A percentile compares a stretch with the other conserved stretches of the same genome.
These are phyloP conservation scores for Haliclystus octoradiatus DNA, from an alignment of 30 jellyfish, hydroid and myxozoan species.

Conservation along the genomic window DNA sequence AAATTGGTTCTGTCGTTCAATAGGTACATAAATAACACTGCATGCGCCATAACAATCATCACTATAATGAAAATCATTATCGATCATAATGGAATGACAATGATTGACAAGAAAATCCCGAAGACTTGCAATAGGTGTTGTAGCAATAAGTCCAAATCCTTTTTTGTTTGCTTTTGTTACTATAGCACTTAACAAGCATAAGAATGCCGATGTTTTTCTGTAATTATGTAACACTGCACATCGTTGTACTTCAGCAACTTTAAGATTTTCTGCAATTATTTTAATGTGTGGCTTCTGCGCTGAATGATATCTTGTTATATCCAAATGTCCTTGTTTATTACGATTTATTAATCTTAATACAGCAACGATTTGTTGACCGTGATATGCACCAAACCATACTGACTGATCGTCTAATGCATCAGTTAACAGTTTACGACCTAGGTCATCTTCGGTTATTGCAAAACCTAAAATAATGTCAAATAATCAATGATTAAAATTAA, in stretches of 20 bases:
- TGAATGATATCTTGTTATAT: conserved; percentile 48
- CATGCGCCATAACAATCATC: conserved; percentile 43
- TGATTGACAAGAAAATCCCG: conserved; percentile 13
- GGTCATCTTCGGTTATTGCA: conserved; percentile 13
- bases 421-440: conserved; percentile 34
- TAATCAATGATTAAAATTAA: conserved; percentile 1
- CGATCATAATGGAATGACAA: conserved; percentile 20
- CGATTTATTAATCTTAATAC: conserved; percentile 40
- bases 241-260: conserved; percentile 37
- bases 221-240: conserved; percentile 33
- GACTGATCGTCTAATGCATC: conserved; percentile 50
- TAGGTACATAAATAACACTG: conserved; percentile 20
- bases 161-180: conserved; percentile 7
- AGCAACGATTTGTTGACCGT: conserved; percentile 35
- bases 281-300: conserved; percentile 32
- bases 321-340: conserved; percentile 42
- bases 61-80: conserved; percentile 33
- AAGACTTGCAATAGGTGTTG: conserved; percentile 40
- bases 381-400: conserved; percentile 46
- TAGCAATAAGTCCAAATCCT: conserved; percentile 17
- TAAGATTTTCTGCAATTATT: conserved; percentile 5
- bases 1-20: neutral
- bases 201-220: conserved; percentile 28
- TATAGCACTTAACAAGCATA: conserved; percentile 14
- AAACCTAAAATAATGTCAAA: conserved; percentile 25